Base-by-base conservation (phyloP, 2,888 invertebrate species). In the Julus scandinavius region DNA sequence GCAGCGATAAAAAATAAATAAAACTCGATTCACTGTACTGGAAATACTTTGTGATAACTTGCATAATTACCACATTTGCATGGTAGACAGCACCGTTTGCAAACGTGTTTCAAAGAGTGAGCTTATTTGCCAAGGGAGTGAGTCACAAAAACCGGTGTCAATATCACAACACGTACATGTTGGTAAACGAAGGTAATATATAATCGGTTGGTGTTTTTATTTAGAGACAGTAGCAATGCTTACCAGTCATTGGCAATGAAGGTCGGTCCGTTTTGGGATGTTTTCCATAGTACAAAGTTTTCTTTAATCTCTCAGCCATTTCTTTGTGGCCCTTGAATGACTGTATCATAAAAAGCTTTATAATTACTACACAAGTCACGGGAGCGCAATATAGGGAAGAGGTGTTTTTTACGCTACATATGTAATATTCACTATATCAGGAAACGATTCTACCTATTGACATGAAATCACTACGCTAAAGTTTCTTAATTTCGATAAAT, bases 211-310 rank as follows among this genome's bases (percentile, higher is more conserved):
- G n/a, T n/a, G n/a, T n/a, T 86, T 17, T 40, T 29, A 11, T 40
- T 86, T 86, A 41, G 45, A n/a, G 20, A 3, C 15, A 38, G 17
- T 85, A 15, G 20, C n/a, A 50, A 29, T 13, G 54, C 58, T 87
- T 3, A 97, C 97, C 96, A 93, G 97, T 95, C 91, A 97, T 94
- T 89, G 96, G 95, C 89, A 97, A 93, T 91, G 96, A 95, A 90
- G 96, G 93, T 90, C 96, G 94, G 90, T 95, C 95, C 89, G 95
- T 94, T 88, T 93, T 93, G n/a, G 96, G 95, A 89, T 96, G 93
- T 89, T 92, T 91, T 89, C 97, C 97, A 93, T 97, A 98, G 92
- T 98, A 97, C 87, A 98, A 93, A 2, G 97, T 96, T 92, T 98
- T 97, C 29, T 95, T 95, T 91, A 98, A 96, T 90, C 98, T 94